These are phyloP conservation scores for Salvelinus sp. DNA, from an alignment of 2,113 vertebrate species.

Conservation along the genomic window DNA sequence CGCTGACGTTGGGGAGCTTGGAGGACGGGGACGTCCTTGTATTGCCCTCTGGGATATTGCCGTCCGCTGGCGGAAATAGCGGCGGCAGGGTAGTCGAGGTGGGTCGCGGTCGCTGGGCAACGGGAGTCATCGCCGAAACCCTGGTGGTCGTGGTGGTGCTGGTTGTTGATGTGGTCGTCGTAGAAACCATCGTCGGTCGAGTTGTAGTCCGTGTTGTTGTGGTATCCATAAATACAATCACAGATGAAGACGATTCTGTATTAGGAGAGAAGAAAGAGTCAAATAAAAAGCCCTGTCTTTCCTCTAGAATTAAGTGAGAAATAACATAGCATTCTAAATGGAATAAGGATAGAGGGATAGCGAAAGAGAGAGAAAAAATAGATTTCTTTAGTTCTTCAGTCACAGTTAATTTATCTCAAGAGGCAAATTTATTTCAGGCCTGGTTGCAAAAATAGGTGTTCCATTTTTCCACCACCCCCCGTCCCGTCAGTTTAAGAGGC, in stretches of 20 bases:
- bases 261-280: background rate
- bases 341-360: background rate
- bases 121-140: constrained; percentile 57
- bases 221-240: constrained; percentile 79
- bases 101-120: constrained; percentile 70
- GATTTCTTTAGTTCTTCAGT: constrained; percentile 16
- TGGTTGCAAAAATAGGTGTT: background rate
- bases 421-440: constrained; percentile 22
- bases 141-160: constrained; percentile 61
- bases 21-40: constrained; percentile 75
- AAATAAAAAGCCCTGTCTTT: background rate
- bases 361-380: constrained; percentile 12
- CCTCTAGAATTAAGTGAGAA: background rate
- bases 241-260: constrained; percentile 82
- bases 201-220: constrained; percentile 76
- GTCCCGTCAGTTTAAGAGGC: constrained; percentile 47
- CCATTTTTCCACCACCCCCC: constrained; percentile 10
- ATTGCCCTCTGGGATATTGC: constrained; percentile 59
- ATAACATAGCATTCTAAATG: background rate
- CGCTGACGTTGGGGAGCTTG: constrained; percentile 79
- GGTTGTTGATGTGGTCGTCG: constrained; percentile 57
- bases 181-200: constrained; percentile 62
- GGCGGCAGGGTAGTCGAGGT: constrained; percentile 73
- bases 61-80: constrained; percentile 55
- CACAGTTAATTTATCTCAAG: constrained; percentile 27